Base-by-base conservation (phyloP, 2,888 invertebrate species). In the Scaptomyza flava region DNA sequence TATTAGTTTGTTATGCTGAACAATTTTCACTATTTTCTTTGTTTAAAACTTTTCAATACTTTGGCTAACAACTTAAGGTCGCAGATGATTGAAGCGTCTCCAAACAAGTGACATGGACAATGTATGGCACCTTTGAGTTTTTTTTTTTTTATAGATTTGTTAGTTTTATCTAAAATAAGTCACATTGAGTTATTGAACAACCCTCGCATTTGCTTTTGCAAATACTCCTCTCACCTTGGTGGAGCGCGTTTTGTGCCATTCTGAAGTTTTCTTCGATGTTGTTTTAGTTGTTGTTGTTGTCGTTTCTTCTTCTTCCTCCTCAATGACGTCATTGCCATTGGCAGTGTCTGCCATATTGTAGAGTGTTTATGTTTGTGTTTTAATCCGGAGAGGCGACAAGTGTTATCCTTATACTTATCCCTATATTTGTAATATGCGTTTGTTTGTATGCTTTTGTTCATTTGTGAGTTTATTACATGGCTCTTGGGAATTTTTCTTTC, bases 191-290 rank as follows among this genome's bases (percentile, higher is more conserved):
- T 0, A 12, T 34, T 36, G 36, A 38, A 38, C 57, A 14, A 20
- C 71, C 77, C 71, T 73, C 65, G 64, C 38, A 20, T n/a, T 46
- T 34, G 63, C 30, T 11, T n/a, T 33, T 23, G 12, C n/a, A 33
- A 33, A 9, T 27, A 14, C 38, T 60, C 34, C 77, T 74, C 77
- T 74, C 76, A 85, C 84, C 84, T 85, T 85, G 63, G 89, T 86
- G 67, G 88, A 79, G 68, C 83, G 83, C 60, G 78, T 90, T 74
- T 89, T 90, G 68, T 72, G 89, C 90, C 90, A 90, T 72, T 89
- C 85, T 47, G 90, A 88, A 71, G 89, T 78, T 65, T 81, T 81
- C 62, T 82, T 89, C 56, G 83, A 85, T 30, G 81, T 89, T 43
- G 83, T 81, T 42, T 82, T 81, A 41, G 85, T 78, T 59, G 77